Conservation (phyloP, 2,888 invertebrate species). For the Troides oblongomaculatus region DNA sequence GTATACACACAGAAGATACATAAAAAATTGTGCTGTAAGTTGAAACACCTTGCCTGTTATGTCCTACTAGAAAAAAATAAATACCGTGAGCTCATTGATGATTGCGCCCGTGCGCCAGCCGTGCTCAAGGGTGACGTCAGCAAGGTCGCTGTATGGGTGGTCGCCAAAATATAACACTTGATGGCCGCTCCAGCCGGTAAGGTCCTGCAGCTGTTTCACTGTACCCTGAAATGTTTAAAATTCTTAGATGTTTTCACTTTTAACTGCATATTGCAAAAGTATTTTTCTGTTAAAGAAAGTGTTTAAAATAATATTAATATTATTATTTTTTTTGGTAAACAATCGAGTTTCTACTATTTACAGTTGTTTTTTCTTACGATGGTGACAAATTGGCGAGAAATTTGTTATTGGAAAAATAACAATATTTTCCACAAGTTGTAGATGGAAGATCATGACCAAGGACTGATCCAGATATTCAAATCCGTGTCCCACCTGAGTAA, state of each 20-base stretch:
- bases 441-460: too few species aligned
- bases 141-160: constrained; percentile 98
- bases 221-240: constrained; percentile 87
- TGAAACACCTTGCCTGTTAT: too few species aligned
- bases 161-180: constrained; percentile 98
- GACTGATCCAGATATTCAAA: neutral
- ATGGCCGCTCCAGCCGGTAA: constrained; percentile 96
- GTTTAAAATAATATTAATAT: too few species aligned
- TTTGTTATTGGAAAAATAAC: too few species aligned
- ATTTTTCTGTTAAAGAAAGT: neutral
- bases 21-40: too few species aligned
- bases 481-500: neutral
- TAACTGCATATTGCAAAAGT: neutral
- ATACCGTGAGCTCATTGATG: constrained; percentile 94
- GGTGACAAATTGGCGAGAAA: too few species aligned
- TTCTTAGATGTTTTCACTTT: neutral
- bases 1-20: too few species aligned
- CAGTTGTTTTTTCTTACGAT: too few species aligned
- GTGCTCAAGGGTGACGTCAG: constrained; percentile 96
- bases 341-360: too few species aligned
- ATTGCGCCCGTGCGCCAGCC: constrained; percentile 99
- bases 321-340: too few species aligned
- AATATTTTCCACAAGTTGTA: too few species aligned
- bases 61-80: neutral
- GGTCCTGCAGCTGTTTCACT: constrained; percentile 92